Percentiles rank a stretch among this genome's conserved stretches.
These are phyloP conservation scores for Struthidea cinerea DNA, from an alignment of 2,113 vertebrate genomes.

Conservation along the genomic window DNA sequence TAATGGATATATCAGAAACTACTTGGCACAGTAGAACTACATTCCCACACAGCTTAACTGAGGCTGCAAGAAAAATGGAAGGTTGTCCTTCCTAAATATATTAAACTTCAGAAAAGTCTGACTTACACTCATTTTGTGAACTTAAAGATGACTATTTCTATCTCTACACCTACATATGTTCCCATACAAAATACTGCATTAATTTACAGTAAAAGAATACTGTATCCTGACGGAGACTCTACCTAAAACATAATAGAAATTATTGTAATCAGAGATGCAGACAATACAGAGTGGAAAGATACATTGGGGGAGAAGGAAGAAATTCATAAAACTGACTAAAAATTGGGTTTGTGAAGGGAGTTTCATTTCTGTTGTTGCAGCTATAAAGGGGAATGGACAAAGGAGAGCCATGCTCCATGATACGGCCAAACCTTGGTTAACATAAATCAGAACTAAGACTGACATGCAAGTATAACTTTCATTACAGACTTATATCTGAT, in stretches of 20 bases:
- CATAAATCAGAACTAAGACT: neutral
- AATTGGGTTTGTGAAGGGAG: neutral
- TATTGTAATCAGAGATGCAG: neutral
- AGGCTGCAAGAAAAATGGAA: neutral
- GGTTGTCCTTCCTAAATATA: conserved; percentile 14
- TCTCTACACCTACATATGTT: neutral
- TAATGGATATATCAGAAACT: neutral
- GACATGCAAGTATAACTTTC: neutral
- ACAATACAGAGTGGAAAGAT: neutral
- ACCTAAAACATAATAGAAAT: neutral
- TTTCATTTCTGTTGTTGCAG: neutral
- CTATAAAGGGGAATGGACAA: neutral
- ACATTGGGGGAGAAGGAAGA: neutral
- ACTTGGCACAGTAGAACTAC: neutral
- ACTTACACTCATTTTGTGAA: conserved; percentile 7
- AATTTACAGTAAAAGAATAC: neutral
- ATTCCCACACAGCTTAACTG: neutral
- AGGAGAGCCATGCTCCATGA: neutral
- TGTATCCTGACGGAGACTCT: neutral
- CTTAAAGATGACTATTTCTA: conserved; percentile 13
- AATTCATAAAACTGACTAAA: neutral
- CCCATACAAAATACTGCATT: conserved; percentile 6
- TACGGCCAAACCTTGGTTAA: neutral
- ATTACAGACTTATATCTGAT: neutral
- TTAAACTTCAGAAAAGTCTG: neutral